Conservation (phyloP, 2,113 vertebrate genomes). For the Genyomyrus donnyi region DNA sequence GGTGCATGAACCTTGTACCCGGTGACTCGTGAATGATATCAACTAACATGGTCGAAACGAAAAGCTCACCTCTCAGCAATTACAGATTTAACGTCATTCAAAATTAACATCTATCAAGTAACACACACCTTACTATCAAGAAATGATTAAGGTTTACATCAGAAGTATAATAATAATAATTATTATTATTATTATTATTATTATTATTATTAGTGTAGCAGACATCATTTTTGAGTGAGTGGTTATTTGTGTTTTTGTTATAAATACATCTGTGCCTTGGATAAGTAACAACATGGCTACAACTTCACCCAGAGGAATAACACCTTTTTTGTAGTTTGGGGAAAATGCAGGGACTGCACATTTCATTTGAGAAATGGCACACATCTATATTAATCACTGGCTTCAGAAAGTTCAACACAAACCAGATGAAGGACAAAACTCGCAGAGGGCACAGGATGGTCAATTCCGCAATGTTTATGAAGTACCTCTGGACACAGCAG, state of each 20-base stretch:
- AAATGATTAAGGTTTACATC: background rate
- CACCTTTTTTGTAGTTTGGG: background rate
- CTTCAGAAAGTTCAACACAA: background rate
- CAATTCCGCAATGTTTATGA: slow-evolving; percentile 41
- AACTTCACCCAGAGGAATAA: background rate
- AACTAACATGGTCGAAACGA: background rate
- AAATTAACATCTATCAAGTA: background rate
- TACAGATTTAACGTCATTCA: background rate
- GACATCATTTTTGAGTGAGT: too few relatives aligned
- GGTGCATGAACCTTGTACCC: background rate
- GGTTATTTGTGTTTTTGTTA: background rate
- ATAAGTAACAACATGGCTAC: background rate
- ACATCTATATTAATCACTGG: background rate
- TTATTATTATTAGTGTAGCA: background rate
- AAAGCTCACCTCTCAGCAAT: background rate
- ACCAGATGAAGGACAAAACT: background rate
- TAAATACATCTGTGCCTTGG: background rate
- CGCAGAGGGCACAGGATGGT: slow-evolving; percentile 26
- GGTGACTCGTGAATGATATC: background rate
- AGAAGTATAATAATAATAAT: background rate
- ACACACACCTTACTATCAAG: background rate
- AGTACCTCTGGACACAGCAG: slow-evolving; percentile 15
- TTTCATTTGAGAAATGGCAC: background rate
- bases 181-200: background rate
- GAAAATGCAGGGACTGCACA: background rate